A percentile compares a stretch with the other conserved stretches of the same genome.
Evolutionary conservation across 2,113 vertebrate species (phyloP).

Genomic region (Leptodactylus fuscus): DNA sequence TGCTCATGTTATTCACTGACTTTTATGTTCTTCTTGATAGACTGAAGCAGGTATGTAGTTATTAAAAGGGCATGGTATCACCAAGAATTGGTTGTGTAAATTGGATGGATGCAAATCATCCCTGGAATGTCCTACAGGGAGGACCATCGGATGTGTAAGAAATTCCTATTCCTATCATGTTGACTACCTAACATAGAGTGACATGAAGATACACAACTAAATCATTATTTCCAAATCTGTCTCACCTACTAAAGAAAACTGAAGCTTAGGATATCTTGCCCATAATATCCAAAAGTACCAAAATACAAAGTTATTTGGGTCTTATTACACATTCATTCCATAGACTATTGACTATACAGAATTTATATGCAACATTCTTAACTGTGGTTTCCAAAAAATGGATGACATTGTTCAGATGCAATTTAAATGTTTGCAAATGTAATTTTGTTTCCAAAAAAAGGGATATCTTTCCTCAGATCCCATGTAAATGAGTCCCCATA

Average conservation of each 20-base stretch:
- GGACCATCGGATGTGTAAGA: not conserved
- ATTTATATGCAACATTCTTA: not conserved
- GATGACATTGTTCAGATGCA: not conserved
- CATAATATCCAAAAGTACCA: not conserved
- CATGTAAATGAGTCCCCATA: too few species aligned
- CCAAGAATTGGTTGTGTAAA: not conserved
- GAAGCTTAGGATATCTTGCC: not conserved
- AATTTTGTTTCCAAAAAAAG: too few species aligned
- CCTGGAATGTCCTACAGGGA: not conserved
- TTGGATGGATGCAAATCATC: constrained; percentile 12
- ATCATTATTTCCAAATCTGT: not conserved
- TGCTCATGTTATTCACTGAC: constrained; percentile 24
- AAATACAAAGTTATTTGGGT: not conserved
- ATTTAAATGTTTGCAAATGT: not conserved
- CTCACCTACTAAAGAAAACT: not conserved
- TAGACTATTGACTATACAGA: not conserved
- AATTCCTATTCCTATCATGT: not conserved
- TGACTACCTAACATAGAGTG: not conserved
- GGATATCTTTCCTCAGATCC: too few species aligned
- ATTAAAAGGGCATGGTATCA: not conserved
- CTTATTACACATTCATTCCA: not conserved
- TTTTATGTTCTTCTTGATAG: constrained; percentile 10
- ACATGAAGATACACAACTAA: not conserved
- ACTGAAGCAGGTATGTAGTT: not conserved
- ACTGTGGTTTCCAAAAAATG: not conserved